Base-by-base conservation (phyloP, 2,113 vertebrate genomes). In the Neogobius melanostomus region DNA sequence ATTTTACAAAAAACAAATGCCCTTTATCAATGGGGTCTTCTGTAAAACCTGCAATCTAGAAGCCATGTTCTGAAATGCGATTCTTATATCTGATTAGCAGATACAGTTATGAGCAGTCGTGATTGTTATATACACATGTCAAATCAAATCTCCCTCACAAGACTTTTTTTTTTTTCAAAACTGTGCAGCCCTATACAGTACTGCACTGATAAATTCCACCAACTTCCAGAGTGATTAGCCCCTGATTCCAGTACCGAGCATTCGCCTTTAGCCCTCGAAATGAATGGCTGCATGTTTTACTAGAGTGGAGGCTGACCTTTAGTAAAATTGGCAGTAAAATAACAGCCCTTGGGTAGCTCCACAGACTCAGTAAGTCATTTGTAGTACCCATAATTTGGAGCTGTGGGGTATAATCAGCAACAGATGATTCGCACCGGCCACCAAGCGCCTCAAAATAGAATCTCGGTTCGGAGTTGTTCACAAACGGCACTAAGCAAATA, bases 381-480 rank as follows among this genome's bases (percentile, higher is more conserved):
- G 92, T 91, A 90, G 91, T 92, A 93, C 92, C 92, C 92, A 92
- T 93, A 92, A 93, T 93, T 93, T 93, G 85, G 90, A 88, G 90
- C 90, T 86, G 90, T 85, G 91, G 90, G 90, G 89, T 93, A 92
- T 93, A 93, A 93, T 93, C 92, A 92, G 92, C 90, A 92, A 93
- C 91, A 92, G 90, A 93, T 92, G 92, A 93, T 92, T 93, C 91
- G 87, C 87, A 90, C 90, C 90, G 88, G 92, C 91, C 92, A 92
- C 90, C 84, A 68, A 36, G 90, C 90, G 87, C 84, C 92, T 91
- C 89, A 91, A 93, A 93, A 93, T 93, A 93, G 91, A 28, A 92
- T 89, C 85, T 85, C 72, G 89, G 85, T 83, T 87, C 88, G 88
- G 87, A 90, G 87, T 91, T 91, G 91, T 91, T 92, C 92, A 89